Evolutionary conservation across 2,888 invertebrate species (phyloP).

Genomic region (Pardosa pseudoannulata): DNA sequence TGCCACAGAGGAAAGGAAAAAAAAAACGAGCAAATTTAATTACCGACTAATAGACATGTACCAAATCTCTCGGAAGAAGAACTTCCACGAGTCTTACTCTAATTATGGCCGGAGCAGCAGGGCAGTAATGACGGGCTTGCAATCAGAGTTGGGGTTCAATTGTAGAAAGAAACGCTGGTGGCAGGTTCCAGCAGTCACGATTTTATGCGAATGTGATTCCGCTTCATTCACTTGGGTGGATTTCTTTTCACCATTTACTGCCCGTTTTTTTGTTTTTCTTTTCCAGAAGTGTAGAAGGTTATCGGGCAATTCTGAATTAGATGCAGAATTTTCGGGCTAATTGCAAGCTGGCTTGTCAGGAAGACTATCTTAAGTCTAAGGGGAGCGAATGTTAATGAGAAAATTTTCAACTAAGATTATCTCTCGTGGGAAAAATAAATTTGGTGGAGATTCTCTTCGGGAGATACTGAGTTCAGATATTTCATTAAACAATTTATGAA

Average conservation of each 20-base stretch:
- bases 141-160: neutral
- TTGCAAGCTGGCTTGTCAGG: conserved; percentile 9
- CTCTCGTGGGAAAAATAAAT: neutral
- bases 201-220: conserved; percentile 10
- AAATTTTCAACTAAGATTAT: neutral
- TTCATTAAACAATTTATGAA: no score
- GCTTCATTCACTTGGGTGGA: conserved; percentile 5
- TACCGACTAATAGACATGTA: conserved; percentile 61
- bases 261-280: neutral
- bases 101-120: conserved; percentile 12
- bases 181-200: conserved; percentile 17
- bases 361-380: neutral
- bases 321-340: conserved; percentile 11
- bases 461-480: no score
- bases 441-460: no score
- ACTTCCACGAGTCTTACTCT: neutral
- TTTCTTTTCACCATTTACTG: neutral
- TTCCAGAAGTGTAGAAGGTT: conserved; percentile 8
- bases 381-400: neutral
- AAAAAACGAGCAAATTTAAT: conserved; percentile 56
- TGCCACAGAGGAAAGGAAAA: neutral
- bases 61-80: conserved; percentile 7
- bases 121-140: conserved; percentile 15
- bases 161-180: neutral
- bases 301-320: neutral